phyloP scores from a whole-genome alignment of 2,113 vertebrate species.

The Dinomys branickii region DNA sequence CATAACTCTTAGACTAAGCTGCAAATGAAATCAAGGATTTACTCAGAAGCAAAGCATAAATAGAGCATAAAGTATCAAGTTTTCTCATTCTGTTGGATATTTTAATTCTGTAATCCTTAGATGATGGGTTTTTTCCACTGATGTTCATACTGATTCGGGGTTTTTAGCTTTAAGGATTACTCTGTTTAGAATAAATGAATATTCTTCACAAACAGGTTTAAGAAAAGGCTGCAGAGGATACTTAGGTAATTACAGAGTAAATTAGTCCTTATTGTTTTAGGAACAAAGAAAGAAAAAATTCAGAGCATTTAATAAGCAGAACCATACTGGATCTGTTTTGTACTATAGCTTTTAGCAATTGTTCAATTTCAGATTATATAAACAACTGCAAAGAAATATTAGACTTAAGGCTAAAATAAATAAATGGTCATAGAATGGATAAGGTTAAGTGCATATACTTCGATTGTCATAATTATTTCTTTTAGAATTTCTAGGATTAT shows the following conservation, averaged over 20 bases:
- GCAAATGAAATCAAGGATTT: conserved; percentile 85
- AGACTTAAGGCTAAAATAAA: conserved; percentile 62
- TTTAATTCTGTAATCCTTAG: conserved; percentile 85
- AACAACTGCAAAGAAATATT: conserved; percentile 70
- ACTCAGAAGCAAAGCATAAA: conserved; percentile 82
- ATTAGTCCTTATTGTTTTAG: conserved; percentile 79
- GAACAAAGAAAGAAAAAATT: conserved; percentile 73
- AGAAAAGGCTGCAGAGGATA: conserved; percentile 78
- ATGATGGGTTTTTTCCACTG: conserved; percentile 80
- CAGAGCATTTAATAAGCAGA: conserved; percentile 28
- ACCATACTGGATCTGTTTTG: background rate
- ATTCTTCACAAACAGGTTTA: conserved; percentile 77
- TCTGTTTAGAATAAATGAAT: conserved; percentile 83
- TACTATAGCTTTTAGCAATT: background rate
- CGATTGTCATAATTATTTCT: conserved; percentile 18
- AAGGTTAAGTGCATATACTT: conserved; percentile 9
- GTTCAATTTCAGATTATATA: background rate
- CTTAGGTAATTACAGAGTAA: conserved; percentile 83
- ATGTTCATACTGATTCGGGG: conserved; percentile 83
- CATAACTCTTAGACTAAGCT: conserved; percentile 58
- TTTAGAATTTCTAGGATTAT: conserved; percentile 29
- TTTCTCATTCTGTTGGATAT: conserved; percentile 79
- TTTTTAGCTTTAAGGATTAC: conserved; percentile 84
- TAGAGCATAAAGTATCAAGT: conserved; percentile 72
- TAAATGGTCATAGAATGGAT: conserved; percentile 66